Conservation (phyloP, 2,113 vertebrate genomes). For the Clinocottus analis region DNA sequence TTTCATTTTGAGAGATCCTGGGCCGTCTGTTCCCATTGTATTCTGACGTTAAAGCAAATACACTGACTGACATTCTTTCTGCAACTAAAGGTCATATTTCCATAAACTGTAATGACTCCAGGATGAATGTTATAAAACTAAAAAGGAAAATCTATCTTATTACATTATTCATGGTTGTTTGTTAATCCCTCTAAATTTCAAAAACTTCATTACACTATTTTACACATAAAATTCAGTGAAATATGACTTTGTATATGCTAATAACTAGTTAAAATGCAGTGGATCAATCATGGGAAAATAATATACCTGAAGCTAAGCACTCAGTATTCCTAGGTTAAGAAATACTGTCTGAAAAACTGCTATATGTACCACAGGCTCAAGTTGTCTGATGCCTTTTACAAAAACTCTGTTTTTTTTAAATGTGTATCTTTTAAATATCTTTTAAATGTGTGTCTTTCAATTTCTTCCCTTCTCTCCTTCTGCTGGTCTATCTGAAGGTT, state of each 20-base stretch:
- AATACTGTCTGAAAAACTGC: neutral
- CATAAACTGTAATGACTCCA: neutral
- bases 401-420: neutral
- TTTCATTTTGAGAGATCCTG: slow-evolving; percentile 13
- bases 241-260: neutral
- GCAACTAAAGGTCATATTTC: slow-evolving; percentile 28
- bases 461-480: neutral
- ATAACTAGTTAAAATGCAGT: neutral
- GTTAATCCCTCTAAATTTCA: neutral
- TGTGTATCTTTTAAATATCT: neutral
- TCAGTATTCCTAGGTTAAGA: neutral
- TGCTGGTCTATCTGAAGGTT: slow-evolving; percentile 75
- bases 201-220: neutral
- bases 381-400: neutral
- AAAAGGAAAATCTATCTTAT: neutral
- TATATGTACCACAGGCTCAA: neutral
- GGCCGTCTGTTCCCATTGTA: slow-evolving; percentile 12
- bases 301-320: neutral
- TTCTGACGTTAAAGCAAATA: slow-evolving; percentile 26
- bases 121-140: neutral
- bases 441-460: neutral
- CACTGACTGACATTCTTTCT: neutral
- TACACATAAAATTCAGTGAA: neutral
- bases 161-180: neutral
- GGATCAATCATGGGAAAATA: neutral